phyloP scores from a whole-genome alignment of 2,888 invertebrate genomes.

The Drosophila imparisetae region DNA sequence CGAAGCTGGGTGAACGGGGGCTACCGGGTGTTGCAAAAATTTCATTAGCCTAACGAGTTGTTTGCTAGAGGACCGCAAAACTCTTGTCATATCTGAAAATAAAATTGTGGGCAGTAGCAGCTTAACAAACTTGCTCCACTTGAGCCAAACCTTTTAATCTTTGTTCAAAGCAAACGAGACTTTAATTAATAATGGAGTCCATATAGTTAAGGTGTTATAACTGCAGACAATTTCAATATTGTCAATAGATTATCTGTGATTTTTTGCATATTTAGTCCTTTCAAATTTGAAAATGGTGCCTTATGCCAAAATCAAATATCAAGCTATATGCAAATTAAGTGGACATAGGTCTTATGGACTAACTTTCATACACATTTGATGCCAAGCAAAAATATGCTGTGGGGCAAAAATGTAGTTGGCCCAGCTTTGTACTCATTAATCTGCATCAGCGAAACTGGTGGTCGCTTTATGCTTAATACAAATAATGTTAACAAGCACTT shows the following conservation, averaged over 20 bases:
- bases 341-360: not conserved
- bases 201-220: not conserved
- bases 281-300: not conserved
- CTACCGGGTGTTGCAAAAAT: conserved; percentile 48
- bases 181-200: conserved; percentile 6
- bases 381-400: not conserved
- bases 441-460: conserved; percentile 33
- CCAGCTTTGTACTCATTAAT: conserved; percentile 27
- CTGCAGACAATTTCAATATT: conserved; percentile 4
- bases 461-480: conserved; percentile 55
- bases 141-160: conserved; percentile 6
- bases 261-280: not conserved
- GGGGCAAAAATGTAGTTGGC: not conserved
- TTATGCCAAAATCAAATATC: conserved; percentile 3
- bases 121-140: conserved; percentile 18
- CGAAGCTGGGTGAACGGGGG: not conserved
- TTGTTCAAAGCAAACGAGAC: not conserved
- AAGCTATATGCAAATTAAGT: conserved; percentile 1
- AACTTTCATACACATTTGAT: not conserved
- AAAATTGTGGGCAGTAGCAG: conserved; percentile 43
- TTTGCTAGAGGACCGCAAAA: conserved; percentile 63
- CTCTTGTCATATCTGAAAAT: conserved; percentile 50
- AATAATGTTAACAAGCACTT: conserved; percentile 77
- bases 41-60: conserved; percentile 77
- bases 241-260: not conserved